Evolutionary conservation across 2,888 invertebrate genomes (phyloP), one percentile per base, ranked within the genome.

Genomic region (Venusia cambrica): DNA sequence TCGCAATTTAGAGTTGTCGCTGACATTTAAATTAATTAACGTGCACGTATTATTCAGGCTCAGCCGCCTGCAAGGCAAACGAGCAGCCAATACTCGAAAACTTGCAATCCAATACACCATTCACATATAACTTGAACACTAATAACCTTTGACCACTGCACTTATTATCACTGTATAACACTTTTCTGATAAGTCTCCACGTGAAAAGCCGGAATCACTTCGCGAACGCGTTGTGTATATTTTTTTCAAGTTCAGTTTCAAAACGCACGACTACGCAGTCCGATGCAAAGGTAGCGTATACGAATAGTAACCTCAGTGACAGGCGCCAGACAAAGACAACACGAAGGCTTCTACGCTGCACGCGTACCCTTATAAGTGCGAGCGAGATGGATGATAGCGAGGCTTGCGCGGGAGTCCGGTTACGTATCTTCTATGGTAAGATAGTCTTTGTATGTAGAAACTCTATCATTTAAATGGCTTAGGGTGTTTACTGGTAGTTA

Each of bases 361-460:
- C 45, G 48, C 37, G 43, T 29, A 14, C 13, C 14, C 19, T 13
- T 19, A 28, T 18, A 38, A 31, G 83, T 62, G 74, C 52, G 69
- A 85, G 66, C 43, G 76, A 56, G 83, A 81, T 44, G 25, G 45
- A 38, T 21, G 38, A 69, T 13, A 17, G 19, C 33, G 72, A 73
- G 72, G 78, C 78, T 74, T 71, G 59, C 65, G 73, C 75, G 73
- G 79, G 81, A 78, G 79, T 79, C 79, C 78, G 80, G 84, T 76
- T 80, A 79, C 70, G 69, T 73, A 64, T 76, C 69, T 70, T 58
- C 72, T 45, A 69, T 68, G 64, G 75, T 66, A 62, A 72, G 66
- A 75, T 61, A 69, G 62, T 58, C 64, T 71, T 62, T 57, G 60
- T 67, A 59, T 57, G 56, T 59, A 62, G 63, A 70, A 75, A 73